Evolutionary conservation across 1,140 invertebrate species (phyloP), one percentile per base, ranked within the genome.

Genomic region (Diorhabda carinulata): DNA sequence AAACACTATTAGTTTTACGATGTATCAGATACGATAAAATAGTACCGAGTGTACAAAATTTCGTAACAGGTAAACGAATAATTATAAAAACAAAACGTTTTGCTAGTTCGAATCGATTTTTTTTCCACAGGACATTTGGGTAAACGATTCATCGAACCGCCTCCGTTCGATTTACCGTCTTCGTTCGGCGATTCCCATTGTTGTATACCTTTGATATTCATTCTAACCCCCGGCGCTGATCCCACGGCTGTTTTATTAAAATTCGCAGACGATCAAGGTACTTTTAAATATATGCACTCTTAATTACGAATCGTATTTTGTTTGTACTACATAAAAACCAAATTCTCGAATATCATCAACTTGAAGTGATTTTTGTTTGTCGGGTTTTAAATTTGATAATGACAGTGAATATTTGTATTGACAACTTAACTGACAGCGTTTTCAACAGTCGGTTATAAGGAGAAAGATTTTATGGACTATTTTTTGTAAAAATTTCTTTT

Each of bases 151-250:
- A 88, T 96, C 4, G 93, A 96, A 78, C 89, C 92, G 0, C 94
- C 96, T 2, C 89, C 94, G 5, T 96, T 96, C 73, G 95, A 98
- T 84, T 84, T 98, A 72, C 80, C 85, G 2, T 90, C 92, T 2
- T 92, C 92, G 0, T 98, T 91, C 78, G 83, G 83, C 0, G 95
- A 97, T 79, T 97, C 95, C 0, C 89, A 92, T 70, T 91, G 89
- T 76, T 89, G 86, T 71, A 88, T 93, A 8, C 96, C 96, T 0
- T 79, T 98, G 42, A 88, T 98, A 74, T 98, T 98, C 79, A 87
- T 98, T 3, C 80, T 98, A 9, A 97, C 95, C 3, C 94, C 96
- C 5, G 95, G 96, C 6, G 91, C 93, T 5, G 96, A 98, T 86
- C 96, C 96, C 1, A 94, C 93, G 78, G 90, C 92, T 4, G 87